Evolutionary conservation across 2,888 invertebrate species (phyloP).

Genomic region (Limnephilus auricula): DNA sequence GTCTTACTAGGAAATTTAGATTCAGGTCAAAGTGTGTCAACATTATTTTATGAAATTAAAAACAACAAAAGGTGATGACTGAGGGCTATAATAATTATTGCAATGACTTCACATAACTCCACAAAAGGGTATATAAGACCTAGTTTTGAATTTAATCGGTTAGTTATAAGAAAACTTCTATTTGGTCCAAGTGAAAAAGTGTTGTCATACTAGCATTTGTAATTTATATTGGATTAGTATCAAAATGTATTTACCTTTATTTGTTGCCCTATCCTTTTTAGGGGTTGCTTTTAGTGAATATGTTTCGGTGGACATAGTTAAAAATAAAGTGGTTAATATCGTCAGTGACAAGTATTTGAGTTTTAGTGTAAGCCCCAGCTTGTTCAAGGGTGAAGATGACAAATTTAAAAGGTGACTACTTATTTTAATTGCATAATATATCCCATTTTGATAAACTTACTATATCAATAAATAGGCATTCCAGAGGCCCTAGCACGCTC

Average conservation of each 20-base stretch:
- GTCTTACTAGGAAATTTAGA: background rate
- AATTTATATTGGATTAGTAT: background rate
- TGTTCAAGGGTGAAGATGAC: constrained; percentile 10
- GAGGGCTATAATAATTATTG: background rate
- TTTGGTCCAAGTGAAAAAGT: background rate
- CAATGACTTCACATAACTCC: background rate
- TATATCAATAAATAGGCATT: no score
- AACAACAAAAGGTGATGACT: background rate
- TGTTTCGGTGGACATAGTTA: constrained; percentile 78
- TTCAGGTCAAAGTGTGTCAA: background rate
- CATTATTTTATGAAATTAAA: background rate
- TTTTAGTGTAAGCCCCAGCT: constrained; percentile 82
- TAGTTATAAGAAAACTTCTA: background rate
- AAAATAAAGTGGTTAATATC: constrained; percentile 80
- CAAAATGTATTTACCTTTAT: constrained; percentile 24
- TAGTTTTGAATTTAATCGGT: background rate
- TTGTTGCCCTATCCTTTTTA: background rate
- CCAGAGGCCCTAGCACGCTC: no score
- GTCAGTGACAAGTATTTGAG: constrained; percentile 86
- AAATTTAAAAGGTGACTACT: background rate
- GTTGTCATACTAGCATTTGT: no score
- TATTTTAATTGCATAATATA: background rate
- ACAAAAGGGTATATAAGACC: background rate
- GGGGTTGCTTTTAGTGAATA: constrained; percentile 70
- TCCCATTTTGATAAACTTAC: background rate